Evolutionary conservation across 2,113 vertebrate species (phyloP), one percentile per base, ranked within the genome.

Genomic region (Hiodon alosoides): DNA sequence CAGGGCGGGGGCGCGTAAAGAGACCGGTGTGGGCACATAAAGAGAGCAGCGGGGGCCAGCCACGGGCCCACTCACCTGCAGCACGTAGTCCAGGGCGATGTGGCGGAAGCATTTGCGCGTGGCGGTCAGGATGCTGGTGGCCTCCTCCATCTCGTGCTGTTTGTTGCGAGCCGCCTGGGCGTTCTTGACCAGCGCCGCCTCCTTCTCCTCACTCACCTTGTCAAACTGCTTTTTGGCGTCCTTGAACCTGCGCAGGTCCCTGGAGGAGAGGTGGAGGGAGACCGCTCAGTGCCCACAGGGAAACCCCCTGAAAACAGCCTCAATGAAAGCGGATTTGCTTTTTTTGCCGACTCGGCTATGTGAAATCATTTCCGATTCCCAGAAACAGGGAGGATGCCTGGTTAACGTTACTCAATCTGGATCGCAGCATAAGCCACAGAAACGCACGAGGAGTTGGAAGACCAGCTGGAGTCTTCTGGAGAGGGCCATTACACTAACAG

Each of bases 201-300:
- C 96, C 95, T 98, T 93, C 87, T 99, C 97, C 80, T 98, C 97
- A 0, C 96, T 87, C 59, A 97, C 95, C 73, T 96, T 95, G 90
- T 98, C 97, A 85, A 98, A 99, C 76, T 99, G 96, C 82, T 98
- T 98, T 87, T 98, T 98, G 1, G 95, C 95, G 86, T 99, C 96
- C 87, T 98, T 99, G 83, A 99, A 98, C 88, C 94, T 96, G 69
- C 94, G 93, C 69, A 99, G 94, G 81, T 99, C 97, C 73, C 97
- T 99, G 57, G 74, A 4, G 48, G 47, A 47, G 60, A 11, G 52
- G n/a, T 7, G 57, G n/a, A 47, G 51, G 50, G 67, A 14, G 5
- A 50, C 67, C 9, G 3, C 14, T 52, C 5, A 17, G n/a, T 10
- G n/a, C 67, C 16, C 6, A 14, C 51, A 52, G 48, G 52, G 5